Evolutionary conservation across 2,113 vertebrate genomes (phyloP).

Genomic region (Plestiodon gilberti): DNA sequence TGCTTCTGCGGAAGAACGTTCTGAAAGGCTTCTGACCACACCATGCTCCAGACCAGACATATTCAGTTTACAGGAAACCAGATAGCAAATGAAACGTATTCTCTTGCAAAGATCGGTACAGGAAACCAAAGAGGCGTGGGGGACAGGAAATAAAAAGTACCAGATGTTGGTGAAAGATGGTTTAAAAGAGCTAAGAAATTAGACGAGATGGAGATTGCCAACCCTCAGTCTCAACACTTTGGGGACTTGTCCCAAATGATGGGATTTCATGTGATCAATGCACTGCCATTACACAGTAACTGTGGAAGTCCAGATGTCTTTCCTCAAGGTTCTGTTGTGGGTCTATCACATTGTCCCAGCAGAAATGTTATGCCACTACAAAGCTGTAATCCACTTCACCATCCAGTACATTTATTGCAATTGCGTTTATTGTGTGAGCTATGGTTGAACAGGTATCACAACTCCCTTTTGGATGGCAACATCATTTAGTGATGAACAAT

Average conservation of each 20-base stretch:
- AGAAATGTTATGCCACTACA: not conserved
- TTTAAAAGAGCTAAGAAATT: not conserved
- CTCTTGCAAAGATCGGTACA: not conserved
- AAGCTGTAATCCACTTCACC: not conserved
- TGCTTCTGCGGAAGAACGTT: not conserved
- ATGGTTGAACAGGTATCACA: not conserved
- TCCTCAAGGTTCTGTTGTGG: not conserved
- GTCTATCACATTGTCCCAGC: not conserved
- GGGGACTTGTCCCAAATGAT: not conserved
- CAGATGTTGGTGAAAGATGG: not conserved
- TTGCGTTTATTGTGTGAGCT: too few relatives aligned
- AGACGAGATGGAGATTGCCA: not conserved
- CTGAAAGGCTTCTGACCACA: not conserved
- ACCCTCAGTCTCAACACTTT: not conserved
- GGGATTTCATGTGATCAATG: not conserved
- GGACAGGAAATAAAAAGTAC: not conserved
- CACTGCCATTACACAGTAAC: not conserved
- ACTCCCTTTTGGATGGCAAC: too few relatives aligned
- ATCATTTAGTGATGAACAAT: too few relatives aligned
- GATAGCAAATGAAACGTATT: not conserved
- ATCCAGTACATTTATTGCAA: not conserved
- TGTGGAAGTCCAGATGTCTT: not conserved
- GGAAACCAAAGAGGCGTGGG: not conserved
- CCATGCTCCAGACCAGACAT: accelerated
- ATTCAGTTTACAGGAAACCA: not conserved